A percentile compares a stretch with the other conserved stretches of the same genome.
Conservation (phyloP, 2,797 vertebrate genomes). For the Eulemur mongoz region DNA sequence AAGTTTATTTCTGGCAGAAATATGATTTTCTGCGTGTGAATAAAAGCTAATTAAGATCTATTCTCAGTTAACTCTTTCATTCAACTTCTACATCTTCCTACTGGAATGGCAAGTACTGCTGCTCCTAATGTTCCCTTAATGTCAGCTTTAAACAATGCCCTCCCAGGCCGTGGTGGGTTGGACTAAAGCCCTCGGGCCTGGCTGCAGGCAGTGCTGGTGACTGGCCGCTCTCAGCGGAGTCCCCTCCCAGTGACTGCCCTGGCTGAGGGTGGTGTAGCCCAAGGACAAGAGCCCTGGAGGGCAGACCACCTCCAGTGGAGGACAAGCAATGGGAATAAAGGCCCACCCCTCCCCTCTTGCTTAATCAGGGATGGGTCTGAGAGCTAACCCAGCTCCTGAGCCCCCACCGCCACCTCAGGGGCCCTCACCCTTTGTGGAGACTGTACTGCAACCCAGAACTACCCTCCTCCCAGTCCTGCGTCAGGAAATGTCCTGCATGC, state of each 20-base stretch:
- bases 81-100: too few relatives aligned
- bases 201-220: not conserved
- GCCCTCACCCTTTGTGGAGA: not conserved
- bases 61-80: not conserved
- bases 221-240: fast-evolving
- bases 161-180: fast-evolving
- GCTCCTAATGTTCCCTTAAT: not conserved
- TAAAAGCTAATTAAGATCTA: not conserved
- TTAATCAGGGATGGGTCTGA: not conserved
- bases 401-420: not conserved
- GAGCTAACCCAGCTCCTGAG: not conserved
- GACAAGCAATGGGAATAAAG: fast-evolving
- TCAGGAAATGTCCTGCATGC: fast-evolving
- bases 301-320: not conserved
- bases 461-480: not conserved
- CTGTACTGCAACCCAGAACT: fast-evolving
- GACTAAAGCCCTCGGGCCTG: too few relatives aligned
- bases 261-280: not conserved
- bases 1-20: not conserved
- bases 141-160: fast-evolving
- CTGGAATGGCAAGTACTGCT: fast-evolving
- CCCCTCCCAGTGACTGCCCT: not conserved
- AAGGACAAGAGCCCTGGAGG: too few relatives aligned
- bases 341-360: too few relatives aligned
- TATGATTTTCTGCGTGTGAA: not conserved